A percentile compares a stretch with the other conserved stretches of the same genome.
phyloP scores from a whole-genome alignment of 2,113 vertebrate genomes.

The Sus scrofa region DNA sequence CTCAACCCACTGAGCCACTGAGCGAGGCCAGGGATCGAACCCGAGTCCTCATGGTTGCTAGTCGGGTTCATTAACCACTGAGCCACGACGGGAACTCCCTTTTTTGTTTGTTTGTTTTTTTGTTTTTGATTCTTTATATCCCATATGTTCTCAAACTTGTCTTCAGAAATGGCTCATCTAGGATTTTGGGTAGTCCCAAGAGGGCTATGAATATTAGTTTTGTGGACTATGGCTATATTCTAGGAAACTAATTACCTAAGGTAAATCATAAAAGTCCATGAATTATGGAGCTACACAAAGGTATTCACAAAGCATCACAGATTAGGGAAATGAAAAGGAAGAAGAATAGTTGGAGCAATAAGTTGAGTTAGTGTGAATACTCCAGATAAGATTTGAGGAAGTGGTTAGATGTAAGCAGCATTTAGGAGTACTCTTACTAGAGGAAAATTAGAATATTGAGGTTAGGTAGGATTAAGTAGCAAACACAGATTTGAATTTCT shows the following conservation, averaged over 20 bases:
- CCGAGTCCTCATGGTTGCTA: too few species aligned
- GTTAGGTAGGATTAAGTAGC: slow-evolving; percentile 36
- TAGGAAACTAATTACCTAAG: slow-evolving; percentile 55
- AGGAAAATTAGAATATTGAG: slow-evolving; percentile 23
- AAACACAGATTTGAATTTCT: slow-evolving; percentile 36
- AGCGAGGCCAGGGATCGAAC: too few species aligned
- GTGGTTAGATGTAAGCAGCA: slow-evolving; percentile 41
- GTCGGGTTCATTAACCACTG: too few species aligned
- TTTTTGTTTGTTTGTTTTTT: too few species aligned
- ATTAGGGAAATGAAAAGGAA: slow-evolving; percentile 18
- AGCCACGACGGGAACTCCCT: too few species aligned
- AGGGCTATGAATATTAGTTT: slow-evolving; percentile 36
- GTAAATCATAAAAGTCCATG: slow-evolving; percentile 44
- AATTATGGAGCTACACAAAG: slow-evolving; percentile 28
- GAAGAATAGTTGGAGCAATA: slow-evolving; percentile 19
- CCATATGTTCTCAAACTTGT: slow-evolving; percentile 23
- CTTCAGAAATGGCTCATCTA: slow-evolving; percentile 18
- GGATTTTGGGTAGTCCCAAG: slow-evolving; percentile 31
- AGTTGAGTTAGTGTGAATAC: slow-evolving; percentile 30
- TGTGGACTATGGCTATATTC: slow-evolving; percentile 22
- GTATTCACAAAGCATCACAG: background rate
- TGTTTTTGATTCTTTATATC: background rate
- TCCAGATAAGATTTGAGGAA: slow-evolving; percentile 26
- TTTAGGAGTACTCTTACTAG: slow-evolving; percentile 48
- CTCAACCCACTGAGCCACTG: too few species aligned